Percentiles rank a stretch among this genome's conserved stretches.
Evolutionary conservation across 2,888 invertebrate species (phyloP).

Genomic region (Pasiphila rectangulata): DNA sequence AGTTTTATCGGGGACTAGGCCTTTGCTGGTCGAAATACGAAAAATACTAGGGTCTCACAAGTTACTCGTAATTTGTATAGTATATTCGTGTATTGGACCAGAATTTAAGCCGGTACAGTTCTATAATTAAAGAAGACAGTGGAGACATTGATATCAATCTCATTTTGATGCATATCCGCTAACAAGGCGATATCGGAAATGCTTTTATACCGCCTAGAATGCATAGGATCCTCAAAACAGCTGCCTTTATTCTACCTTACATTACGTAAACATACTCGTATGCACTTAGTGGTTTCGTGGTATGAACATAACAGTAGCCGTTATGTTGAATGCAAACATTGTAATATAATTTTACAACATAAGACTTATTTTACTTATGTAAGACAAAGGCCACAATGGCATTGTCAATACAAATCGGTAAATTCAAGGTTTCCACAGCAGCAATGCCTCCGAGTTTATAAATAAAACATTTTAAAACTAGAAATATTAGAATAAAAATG

Average conservation of each 20-base stretch:
- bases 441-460: not conserved
- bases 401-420: slow-evolving; percentile 21
- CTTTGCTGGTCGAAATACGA: too few species aligned
- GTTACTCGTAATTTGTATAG: too few species aligned
- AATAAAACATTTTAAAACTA: too few species aligned
- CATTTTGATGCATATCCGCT: not conserved
- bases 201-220: too few species aligned
- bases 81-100: too few species aligned
- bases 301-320: slow-evolving; percentile 2
- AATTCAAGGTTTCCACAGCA: slow-evolving; percentile 18
- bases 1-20: too few species aligned
- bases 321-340: slow-evolving; percentile 12
- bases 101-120: too few species aligned
- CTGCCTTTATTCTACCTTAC: slow-evolving; percentile 1
- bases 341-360: slow-evolving; percentile 9
- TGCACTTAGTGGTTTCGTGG: too few species aligned
- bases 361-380: slow-evolving; percentile 2
- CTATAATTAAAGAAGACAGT: not conserved
- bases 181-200: too few species aligned
- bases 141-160: slow-evolving; percentile 16
- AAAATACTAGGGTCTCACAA: too few species aligned
- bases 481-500: too few species aligned
- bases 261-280: too few species aligned
- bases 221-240: slow-evolving; percentile 4
- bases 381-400: slow-evolving; percentile 15